A percentile compares a stretch with the other conserved stretches of the same genome.
phyloP scores from a whole-genome alignment of 2,113 vertebrate species.

The Gymnarchus niloticus region DNA sequence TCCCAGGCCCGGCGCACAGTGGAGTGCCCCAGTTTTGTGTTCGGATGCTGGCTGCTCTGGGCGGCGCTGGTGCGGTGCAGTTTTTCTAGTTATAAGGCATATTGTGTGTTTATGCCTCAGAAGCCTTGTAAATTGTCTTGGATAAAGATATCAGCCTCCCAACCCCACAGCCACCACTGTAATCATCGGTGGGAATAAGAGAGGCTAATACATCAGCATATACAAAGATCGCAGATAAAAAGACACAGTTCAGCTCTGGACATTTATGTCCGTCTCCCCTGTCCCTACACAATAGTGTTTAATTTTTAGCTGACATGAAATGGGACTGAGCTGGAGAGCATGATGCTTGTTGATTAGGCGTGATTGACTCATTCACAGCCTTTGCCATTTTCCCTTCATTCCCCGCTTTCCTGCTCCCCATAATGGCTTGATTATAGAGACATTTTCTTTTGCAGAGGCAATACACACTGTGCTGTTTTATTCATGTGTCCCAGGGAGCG shows the following conservation, averaged over 20 bases:
- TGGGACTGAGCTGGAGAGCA: constrained; percentile 39
- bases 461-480: constrained; percentile 39
- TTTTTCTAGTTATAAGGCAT: constrained; percentile 21
- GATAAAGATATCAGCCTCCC: constrained; percentile 18
- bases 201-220: background rate
- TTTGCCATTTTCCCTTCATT: constrained; percentile 38
- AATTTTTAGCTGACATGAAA: background rate
- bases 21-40: constrained; percentile 54
- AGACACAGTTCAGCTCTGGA: background rate
- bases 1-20: constrained; percentile 50
- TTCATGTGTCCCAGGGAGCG: constrained; percentile 52
- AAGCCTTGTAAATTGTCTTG: constrained; percentile 13
- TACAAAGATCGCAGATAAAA: background rate
- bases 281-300: background rate
- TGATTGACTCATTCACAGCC: constrained; percentile 66
- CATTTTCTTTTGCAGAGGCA: constrained; percentile 18
- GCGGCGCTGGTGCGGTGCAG: constrained; percentile 27
- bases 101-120: constrained; percentile 23
- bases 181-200: background rate
- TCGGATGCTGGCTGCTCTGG: constrained; percentile 39
- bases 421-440: constrained; percentile 59
- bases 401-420: constrained; percentile 39
- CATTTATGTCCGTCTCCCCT: background rate
- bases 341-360: constrained; percentile 62
- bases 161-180: background rate